phyloP scores from a whole-genome alignment of 2,797 vertebrate species.

The Pipistrellus kuhlii region DNA sequence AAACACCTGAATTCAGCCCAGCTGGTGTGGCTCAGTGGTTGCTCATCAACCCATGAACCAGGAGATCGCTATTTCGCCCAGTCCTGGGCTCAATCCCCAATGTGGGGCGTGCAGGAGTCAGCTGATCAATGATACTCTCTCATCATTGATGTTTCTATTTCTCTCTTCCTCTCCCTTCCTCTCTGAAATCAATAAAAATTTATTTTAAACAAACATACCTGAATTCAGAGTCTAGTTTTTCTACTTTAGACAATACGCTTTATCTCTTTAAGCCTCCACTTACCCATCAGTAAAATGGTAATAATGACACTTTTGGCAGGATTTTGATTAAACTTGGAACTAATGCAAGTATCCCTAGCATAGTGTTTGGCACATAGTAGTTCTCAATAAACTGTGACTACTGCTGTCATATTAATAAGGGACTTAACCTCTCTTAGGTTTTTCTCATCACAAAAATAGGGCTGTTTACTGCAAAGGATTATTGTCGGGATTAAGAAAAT shows the following conservation, averaged over 20 bases:
- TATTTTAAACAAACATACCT: not conserved
- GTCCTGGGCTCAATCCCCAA: too few relatives aligned
- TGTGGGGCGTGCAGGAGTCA: too few relatives aligned
- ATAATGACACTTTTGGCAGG: not conserved
- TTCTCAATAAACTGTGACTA: not conserved
- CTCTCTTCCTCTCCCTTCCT: too few relatives aligned
- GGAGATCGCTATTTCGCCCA: too few relatives aligned
- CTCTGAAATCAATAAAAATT: too few relatives aligned
- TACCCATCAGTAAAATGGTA: not conserved
- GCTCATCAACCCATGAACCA: too few relatives aligned
- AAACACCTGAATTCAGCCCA: not conserved
- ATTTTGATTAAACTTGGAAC: not conserved
- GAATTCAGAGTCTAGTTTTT: slow-evolving; percentile 24
- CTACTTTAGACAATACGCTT: not conserved
- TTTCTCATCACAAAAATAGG: not conserved
- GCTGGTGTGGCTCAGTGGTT: too few relatives aligned
- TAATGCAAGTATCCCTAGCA: not conserved
- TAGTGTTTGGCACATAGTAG: not conserved
- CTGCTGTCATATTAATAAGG: not conserved
- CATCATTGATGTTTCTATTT: too few relatives aligned
- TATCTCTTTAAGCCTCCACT: not conserved
- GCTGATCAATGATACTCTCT: too few relatives aligned
- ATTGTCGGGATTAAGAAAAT: slow-evolving; percentile 15
- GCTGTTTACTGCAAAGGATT: not conserved
- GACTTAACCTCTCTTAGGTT: slow-evolving; percentile 14